Base-by-base conservation (phyloP, 2,113 vertebrate species). In the Carollia perspicillata region DNA sequence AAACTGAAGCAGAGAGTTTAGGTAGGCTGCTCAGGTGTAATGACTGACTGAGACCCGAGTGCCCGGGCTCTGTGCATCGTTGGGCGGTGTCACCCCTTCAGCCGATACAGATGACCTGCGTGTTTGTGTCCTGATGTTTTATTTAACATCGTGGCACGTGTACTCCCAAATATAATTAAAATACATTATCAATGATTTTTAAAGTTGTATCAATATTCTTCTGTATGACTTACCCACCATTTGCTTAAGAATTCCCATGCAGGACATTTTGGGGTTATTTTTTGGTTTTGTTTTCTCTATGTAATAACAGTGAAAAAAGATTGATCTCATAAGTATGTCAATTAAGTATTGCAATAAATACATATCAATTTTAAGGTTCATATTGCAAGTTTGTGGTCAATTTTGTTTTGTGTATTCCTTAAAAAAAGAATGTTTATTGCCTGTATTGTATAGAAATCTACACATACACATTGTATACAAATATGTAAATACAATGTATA, bases 381-480 rank as follows among this genome's bases (percentile, higher is more conserved):
- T 80, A 86, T 20, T 44, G 6, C 47, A 81, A 42, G 22, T 71
- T 42, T 53, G 37, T 74, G 33, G 17, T 51, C 30, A 42, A n/a
- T 55, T 85, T 95, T 93, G 44, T 74, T 90, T 78, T 89, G 72
- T 85, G 13, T 26, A 16, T 88, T 40, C 3, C 37, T 89, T 90
- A 91, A 10, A 68, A 49, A 92, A 68, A 20, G 18, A 77, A 2
- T 12, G 5, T 66, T 89, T 28, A 37, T 51, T 33, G 20, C 16
- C 68, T 23, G 5, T 60, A 9, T 74, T 72, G 2, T 65, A 10
- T 51, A 33, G 23, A 44, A 60, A 51, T 51, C 3, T 16, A 44
- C 1, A 77, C 4, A 37, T 89, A 30, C 1, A 33, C 28, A n/a
- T 68, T 8, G 6, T 23, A 53, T 53, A 42, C 35, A 8, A 65